Evolutionary conservation across 2,113 vertebrate genomes (phyloP).

Genomic region (Fulmarus glacialis): DNA sequence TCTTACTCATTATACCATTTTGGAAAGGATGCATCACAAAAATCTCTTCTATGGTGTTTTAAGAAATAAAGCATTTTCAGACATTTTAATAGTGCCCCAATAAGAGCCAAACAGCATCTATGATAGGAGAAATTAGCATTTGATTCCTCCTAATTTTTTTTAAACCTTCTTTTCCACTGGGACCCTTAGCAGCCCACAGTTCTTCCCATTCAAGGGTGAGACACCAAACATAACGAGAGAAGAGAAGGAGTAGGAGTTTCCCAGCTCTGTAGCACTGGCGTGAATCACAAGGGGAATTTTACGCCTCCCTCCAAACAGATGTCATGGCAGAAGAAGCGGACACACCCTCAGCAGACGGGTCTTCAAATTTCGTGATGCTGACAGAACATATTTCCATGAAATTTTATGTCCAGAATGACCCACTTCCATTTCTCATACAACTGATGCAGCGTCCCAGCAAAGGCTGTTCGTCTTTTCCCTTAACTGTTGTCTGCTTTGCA

Average conservation of each 20-base stretch:
- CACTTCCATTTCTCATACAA: neutral
- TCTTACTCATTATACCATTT: neutral
- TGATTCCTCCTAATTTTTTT: neutral
- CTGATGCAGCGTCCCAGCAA: neutral
- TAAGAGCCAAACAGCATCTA: neutral
- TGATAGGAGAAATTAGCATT: neutral
- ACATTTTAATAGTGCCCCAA: neutral
- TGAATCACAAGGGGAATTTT: conserved; percentile 54
- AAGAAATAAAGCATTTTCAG: neutral
- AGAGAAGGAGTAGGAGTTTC: neutral
- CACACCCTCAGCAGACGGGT: conserved; percentile 65
- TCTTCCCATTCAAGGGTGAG: neutral
- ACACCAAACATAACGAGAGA: neutral
- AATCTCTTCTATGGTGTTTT: neutral
- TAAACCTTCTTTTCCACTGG: neutral
- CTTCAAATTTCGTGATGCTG: conserved; percentile 32
- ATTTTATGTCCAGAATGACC: conserved; percentile 25
- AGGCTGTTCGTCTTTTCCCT: neutral
- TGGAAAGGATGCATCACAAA: neutral
- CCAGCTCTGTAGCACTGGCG: neutral
- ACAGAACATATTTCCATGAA: conserved; percentile 47
- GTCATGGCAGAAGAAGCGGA: conserved; percentile 45
- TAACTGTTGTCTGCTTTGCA: neutral
- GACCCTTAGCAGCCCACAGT: neutral
- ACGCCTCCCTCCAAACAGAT: conserved; percentile 59